Base-by-base conservation (phyloP, 1,140 invertebrate species). In the Aphelinus atriplicis region DNA sequence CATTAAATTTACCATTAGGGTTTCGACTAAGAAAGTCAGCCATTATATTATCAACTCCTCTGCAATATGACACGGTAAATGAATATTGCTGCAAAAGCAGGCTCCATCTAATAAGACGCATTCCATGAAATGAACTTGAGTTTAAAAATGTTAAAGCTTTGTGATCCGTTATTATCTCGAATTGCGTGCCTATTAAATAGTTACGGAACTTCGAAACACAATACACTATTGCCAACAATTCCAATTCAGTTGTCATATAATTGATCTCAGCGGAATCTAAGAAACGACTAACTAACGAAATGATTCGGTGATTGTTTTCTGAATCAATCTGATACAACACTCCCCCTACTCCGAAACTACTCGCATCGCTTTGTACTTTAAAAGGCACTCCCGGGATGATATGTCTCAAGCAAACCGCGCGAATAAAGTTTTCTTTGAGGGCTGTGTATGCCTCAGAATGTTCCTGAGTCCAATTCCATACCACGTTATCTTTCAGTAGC, bases 191-290 rank as follows among this genome's bases (percentile, higher is more conserved):
- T 2, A 64, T n/a, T 50, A 64, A 50, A 26, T 64, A 64, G 7
- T 48, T 2, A 10, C 62, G 5, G 47, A 64, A 64, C n/a, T 64
- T 48, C 3, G 45, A 48, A 3, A 64, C 7, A 9, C 46, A 48
- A 48, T 50, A 64, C 2, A 64, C 48, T 0, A 64, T 64, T n/a
- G 81, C 79, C 43, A 77, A 80, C 42, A 86, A 76, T 63, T 85
- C 82, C 5, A 58, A 7, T 26, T 58, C 57, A 3, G 57, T 58
- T 10, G 57, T 58, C n/a, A 26, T 58, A n/a, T 62, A 84, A 80
- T 79, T 83, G 81, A 0, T 81, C 48, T 78, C 73, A 1, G 77
- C 63, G 2, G 50, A 0, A 3, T n/a, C 63, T 3, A 77, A 60
- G 56, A 71, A 77, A 50, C 76, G 9, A 65, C 76, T 77, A 10